A percentile compares a stretch with the other conserved stretches of the same genome.
phyloP scores from a whole-genome alignment of 2,888 invertebrate species.

The Drosophila rellima region DNA sequence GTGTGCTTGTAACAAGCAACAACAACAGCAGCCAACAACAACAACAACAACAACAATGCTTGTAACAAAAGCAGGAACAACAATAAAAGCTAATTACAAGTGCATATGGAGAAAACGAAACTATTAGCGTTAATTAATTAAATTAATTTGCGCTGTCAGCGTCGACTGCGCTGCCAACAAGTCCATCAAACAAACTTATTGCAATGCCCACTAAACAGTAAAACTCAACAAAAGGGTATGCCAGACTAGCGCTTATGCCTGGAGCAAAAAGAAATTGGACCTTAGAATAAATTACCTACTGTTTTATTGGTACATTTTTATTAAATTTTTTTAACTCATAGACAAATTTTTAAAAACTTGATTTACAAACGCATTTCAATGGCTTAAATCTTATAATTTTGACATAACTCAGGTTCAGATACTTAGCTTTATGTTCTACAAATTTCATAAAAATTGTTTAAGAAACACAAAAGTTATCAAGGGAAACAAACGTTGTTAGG shows the following conservation, averaged over 20 bases:
- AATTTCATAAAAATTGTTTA: neutral
- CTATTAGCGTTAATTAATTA: conserved; percentile 78
- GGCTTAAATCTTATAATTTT: neutral
- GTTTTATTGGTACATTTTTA: neutral
- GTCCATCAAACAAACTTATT: conserved; percentile 18
- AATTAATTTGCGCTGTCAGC: conserved; percentile 67
- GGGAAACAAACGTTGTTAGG: neutral
- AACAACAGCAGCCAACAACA: conserved; percentile 10
- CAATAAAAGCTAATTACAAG: conserved; percentile 45
- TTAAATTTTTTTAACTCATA: neutral
- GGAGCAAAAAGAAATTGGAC: no score
- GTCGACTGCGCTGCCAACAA: conserved; percentile 47
- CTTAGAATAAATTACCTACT: neutral
- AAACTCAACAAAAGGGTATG: neutral
- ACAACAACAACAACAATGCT: neutral
- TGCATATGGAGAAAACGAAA: conserved; percentile 48
- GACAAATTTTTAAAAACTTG: neutral
- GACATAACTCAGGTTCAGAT: no score
- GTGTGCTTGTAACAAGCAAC: conserved; percentile 15
- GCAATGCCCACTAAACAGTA: conserved; percentile 4
- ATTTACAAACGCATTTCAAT: neutral
- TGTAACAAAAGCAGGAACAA: neutral
- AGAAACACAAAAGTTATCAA: neutral
- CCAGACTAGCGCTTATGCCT: no score
- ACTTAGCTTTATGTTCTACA: neutral